Evolutionary conservation across 2,797 vertebrate species (phyloP).

Genomic region (Chromis chromis): DNA sequence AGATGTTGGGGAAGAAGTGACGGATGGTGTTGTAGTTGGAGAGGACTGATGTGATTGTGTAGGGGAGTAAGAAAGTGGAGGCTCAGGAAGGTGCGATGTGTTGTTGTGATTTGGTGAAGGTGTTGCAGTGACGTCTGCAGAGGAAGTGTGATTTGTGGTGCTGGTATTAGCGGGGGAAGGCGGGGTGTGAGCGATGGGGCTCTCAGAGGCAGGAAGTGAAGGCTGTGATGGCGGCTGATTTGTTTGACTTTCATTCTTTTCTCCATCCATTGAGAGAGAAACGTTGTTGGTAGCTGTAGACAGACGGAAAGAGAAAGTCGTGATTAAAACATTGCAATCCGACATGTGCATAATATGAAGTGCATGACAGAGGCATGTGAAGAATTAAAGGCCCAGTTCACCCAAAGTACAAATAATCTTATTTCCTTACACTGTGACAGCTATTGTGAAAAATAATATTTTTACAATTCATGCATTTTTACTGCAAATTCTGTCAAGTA

Average conservation of each 20-base stretch:
- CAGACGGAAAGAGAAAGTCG: slow-evolving; percentile 10
- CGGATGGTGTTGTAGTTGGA: background rate
- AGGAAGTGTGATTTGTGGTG: background rate
- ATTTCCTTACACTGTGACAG: no score
- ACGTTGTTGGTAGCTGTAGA: slow-evolving; percentile 24
- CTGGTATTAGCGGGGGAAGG: background rate
- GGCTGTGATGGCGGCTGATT: background rate
- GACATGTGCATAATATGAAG: no score
- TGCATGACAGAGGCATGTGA: no score
- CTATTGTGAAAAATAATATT: no score
- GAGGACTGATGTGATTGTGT: slow-evolving; percentile 6
- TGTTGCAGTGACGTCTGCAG: background rate
- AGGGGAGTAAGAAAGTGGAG: background rate
- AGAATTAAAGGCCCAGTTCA: no score
- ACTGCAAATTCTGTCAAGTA: no score
- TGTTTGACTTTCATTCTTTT: slow-evolving; percentile 1
- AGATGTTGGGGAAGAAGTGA: background rate
- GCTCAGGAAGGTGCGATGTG: background rate
- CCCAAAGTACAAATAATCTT: no score
- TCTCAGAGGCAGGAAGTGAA: background rate
- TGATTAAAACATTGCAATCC: background rate
- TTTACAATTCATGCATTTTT: no score
- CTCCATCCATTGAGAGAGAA: background rate
- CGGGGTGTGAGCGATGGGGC: background rate
- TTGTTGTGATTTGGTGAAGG: background rate